Evolutionary conservation across 2,888 invertebrate species (phyloP).

Genomic region (Clusia tigrina): DNA sequence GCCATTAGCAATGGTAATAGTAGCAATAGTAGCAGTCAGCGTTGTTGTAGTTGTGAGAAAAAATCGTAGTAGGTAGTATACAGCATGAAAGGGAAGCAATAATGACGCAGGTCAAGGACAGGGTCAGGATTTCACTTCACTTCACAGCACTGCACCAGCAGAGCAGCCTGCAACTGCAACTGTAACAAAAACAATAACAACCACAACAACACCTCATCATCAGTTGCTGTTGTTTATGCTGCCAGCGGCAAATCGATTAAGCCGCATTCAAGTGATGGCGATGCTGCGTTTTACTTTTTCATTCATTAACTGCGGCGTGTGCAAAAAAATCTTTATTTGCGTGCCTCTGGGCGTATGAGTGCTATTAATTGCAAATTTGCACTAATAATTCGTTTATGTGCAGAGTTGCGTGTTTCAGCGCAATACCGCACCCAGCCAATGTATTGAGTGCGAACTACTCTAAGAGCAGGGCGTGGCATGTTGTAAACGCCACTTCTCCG

Average conservation of each 20-base stretch:
- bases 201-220: no score
- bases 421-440: no score
- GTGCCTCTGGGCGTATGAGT: not conserved
- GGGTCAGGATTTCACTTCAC: not conserved
- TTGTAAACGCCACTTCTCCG: no score
- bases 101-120: slow-evolving; percentile 4
- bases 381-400: no score
- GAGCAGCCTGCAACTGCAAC: not conserved
- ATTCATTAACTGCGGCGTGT: no score
- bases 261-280: not conserved
- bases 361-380: not conserved
- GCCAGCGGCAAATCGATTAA: not conserved
- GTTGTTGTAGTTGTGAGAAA: not conserved
- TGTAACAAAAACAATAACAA: no score
- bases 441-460: no score
- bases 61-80: not conserved
- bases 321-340: no score
- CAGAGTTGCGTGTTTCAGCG: no score
- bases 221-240: not conserved
- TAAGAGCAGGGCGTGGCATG: no score
- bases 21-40: not conserved
- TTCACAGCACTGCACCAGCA: not conserved
- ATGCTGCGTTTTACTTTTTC: no score
- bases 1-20: not conserved
- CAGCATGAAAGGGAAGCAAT: not conserved